These are phyloP conservation scores for Cirrhinus molitorella DNA, from an alignment of 2,797 vertebrate genomes.

Conservation along the genomic window DNA sequence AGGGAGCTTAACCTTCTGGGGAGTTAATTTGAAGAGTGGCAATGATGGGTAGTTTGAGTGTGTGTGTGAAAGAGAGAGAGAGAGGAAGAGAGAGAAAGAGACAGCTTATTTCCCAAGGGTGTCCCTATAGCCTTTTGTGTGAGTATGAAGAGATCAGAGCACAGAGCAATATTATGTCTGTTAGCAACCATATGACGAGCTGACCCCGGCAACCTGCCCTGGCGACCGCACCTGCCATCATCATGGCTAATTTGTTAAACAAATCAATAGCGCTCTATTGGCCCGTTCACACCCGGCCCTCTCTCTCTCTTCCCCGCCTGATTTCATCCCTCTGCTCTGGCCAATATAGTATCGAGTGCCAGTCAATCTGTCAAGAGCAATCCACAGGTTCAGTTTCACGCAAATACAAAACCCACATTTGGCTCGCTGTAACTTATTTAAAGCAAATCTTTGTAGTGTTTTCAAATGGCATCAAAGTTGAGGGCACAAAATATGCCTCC, in stretches of 20 bases:
- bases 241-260: constrained; percentile 85
- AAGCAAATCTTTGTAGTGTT: neutral
- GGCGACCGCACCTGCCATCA: constrained; percentile 84
- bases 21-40: constrained; percentile 86
- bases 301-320: constrained; percentile 25
- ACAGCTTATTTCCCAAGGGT: constrained; percentile 86
- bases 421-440: neutral
- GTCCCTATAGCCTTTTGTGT: constrained; percentile 83
- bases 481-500: neutral
- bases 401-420: constrained; percentile 26
- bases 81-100: constrained; percentile 73
- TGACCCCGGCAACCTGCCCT: constrained; percentile 75
- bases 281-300: constrained; percentile 65
- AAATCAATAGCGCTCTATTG: constrained; percentile 82
- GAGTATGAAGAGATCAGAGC: constrained; percentile 86
- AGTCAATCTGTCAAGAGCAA: constrained; percentile 51
- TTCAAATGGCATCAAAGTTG: neutral
- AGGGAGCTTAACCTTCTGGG: constrained; percentile 83
- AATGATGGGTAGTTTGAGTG: constrained; percentile 51
- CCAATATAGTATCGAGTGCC: constrained; percentile 44
- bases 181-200: constrained; percentile 83
- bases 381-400: constrained; percentile 45
- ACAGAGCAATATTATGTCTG: constrained; percentile 84
- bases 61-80: constrained; percentile 40
- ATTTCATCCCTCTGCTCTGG: constrained; percentile 42